A percentile compares a stretch with the other conserved stretches of the same genome.
These are phyloP conservation scores for Enteromius anoplus DNA, from an alignment of 2,797 vertebrate genomes.

Conservation along the genomic window DNA sequence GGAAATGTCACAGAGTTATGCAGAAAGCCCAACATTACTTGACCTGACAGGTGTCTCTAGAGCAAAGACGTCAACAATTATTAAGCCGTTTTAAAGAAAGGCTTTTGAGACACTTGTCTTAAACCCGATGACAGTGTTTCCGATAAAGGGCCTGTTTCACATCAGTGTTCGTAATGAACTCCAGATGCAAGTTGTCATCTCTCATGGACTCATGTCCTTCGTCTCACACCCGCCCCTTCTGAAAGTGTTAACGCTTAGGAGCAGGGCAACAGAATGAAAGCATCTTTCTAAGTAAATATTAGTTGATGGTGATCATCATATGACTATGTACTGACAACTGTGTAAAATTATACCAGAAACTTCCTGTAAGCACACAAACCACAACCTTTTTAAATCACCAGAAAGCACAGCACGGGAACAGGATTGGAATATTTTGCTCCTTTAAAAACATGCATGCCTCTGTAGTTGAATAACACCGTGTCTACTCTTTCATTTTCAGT, in stretches of 20 bases:
- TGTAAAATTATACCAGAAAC: conserved; percentile 50
- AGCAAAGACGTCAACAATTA: neutral
- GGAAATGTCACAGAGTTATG: neutral
- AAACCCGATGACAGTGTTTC: conserved; percentile 39
- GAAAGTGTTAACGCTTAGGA: conserved; percentile 49
- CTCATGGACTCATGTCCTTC: conserved; percentile 40
- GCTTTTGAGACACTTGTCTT: neutral
- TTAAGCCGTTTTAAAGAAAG: conserved; percentile 3
- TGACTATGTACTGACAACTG: conserved; percentile 26
- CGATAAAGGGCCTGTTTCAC: conserved; percentile 48
- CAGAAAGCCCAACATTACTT: neutral
- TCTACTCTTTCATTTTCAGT: neutral
- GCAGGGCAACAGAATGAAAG: conserved; percentile 22
- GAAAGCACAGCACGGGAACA: neutral
- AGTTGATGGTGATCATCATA: conserved; percentile 30
- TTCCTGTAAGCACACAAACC: conserved; percentile 13
- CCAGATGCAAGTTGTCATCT: conserved; percentile 57
- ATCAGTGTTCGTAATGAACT: conserved; percentile 50
- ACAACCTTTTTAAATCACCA: conserved; percentile 9
- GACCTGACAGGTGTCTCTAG: conserved; percentile 7
- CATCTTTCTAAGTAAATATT: conserved; percentile 74
- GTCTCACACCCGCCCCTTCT: conserved; percentile 25
- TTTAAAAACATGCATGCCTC: neutral
- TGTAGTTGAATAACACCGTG: neutral
- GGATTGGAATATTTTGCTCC: neutral